Base-by-base conservation (phyloP, 2,797 vertebrate species). In the Lepilemur septentrionalis region DNA sequence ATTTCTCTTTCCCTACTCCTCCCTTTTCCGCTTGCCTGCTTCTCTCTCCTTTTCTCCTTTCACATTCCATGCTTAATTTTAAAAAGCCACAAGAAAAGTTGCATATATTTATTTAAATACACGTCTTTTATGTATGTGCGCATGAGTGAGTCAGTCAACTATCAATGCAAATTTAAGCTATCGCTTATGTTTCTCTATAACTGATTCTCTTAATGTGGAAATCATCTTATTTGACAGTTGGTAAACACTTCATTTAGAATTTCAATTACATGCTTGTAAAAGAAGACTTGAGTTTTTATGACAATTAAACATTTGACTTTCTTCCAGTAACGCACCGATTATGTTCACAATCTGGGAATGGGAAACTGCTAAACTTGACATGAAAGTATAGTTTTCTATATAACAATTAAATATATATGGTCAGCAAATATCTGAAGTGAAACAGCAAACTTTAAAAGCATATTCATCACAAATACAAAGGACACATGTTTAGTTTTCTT, bases 221-320 rank as follows among this genome's bases (percentile, higher is more conserved):
- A 55, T 70, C 50, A 69, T 46, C 69, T 75, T 86, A 65, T 28
- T 83, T 75, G 25, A 55, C 41, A 35, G 5, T 84, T 89, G 28
- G 20, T 65, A 92, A 95, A 84, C 25, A 70, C 55, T 79, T 94
- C 18, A 83, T 38, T 57, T 90, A 67, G 52, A 89, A 78, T 92
- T 95, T 92, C 12, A 79, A 8, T 52, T 78, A 50, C 61, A 11
- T 50, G 1, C 35, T 35, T 96, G 78, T 43, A 65, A 69, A 92
- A 59, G 38, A 75, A 61, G 48, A n/a, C 35, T 80, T 80, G 35
- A 73, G 14, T 43, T 96, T 80, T 92, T 63, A 70, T 5, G 59
- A 38, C 86, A 69, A n/a, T 88, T 70, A 88, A 82, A 63, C 32
- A 69, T 69, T 92, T 86, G 30, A 82, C 50, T 83, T 28, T 91